Evolutionary conservation across 2,797 vertebrate genomes (phyloP).

Genomic region (Vespertilio murinus): DNA sequence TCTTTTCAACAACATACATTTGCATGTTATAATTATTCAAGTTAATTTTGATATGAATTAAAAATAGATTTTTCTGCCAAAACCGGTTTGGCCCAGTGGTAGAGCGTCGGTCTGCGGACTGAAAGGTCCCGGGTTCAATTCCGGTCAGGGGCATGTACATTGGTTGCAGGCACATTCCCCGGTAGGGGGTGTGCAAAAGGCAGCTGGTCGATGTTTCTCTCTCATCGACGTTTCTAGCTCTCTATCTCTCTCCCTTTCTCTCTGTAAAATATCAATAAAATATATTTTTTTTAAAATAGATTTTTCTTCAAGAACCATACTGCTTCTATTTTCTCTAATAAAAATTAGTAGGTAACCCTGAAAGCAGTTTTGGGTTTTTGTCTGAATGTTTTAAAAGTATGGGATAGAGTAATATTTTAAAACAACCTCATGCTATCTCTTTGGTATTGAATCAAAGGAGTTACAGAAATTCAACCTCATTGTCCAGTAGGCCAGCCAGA

Average conservation of each 20-base stretch:
- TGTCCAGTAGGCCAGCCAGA: background rate
- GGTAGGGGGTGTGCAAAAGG: no score
- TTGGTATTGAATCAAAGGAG: slow-evolving; percentile 32
- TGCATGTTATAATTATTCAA: background rate
- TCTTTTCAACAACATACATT: background rate
- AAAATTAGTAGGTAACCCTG: slow-evolving; percentile 37
- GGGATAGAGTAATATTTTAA: slow-evolving; percentile 38
- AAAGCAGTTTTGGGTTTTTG: background rate
- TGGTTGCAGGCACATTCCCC: no score
- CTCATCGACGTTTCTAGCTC: no score
- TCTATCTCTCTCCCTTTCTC: no score
- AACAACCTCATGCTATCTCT: slow-evolving; percentile 44
- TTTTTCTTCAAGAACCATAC: slow-evolving; percentile 33
- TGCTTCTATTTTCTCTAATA: slow-evolving; percentile 27
- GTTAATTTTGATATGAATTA: slow-evolving; percentile 12
- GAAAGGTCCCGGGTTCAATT: no score
- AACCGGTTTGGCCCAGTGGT: no score
- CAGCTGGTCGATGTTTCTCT: no score
- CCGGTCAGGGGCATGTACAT: no score
- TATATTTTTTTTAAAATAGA: no score
- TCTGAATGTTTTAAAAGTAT: slow-evolving; percentile 10
- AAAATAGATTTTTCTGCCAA: background rate
- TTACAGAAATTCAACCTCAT: slow-evolving; percentile 35
- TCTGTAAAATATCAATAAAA: no score
- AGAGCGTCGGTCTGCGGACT: no score